Conservation (phyloP, 2,797 vertebrate species). For the Buphagus erythrorhynchus region DNA sequence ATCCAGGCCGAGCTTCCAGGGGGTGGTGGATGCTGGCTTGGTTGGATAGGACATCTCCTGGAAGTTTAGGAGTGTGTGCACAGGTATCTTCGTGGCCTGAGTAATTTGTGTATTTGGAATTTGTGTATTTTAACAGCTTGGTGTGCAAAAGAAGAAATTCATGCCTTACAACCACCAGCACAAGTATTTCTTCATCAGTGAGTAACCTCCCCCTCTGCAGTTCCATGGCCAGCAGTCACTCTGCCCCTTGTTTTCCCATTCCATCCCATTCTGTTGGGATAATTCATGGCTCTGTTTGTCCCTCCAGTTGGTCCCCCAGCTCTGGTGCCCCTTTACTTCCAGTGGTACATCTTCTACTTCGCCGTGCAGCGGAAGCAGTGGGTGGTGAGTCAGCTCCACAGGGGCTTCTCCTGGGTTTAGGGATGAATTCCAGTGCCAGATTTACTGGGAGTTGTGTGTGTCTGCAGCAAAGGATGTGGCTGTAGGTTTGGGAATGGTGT, state of each 20-base stretch:
- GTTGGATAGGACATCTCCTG: background rate
- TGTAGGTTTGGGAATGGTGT: background rate
- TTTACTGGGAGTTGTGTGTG: background rate
- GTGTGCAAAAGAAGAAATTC: constrained; percentile 83
- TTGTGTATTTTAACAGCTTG: constrained; percentile 73
- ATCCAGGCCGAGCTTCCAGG: background rate
- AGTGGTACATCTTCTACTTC: constrained; percentile 86
- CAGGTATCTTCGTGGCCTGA: background rate
- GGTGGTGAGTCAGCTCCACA: constrained; percentile 71
- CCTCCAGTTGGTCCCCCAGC: constrained; percentile 81
- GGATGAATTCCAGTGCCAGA: background rate
- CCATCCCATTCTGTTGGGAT: background rate
- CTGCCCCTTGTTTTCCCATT: background rate
- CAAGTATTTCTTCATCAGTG: constrained; percentile 86
- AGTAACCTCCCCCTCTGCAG: constrained; percentile 54
- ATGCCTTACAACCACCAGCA: constrained; percentile 88
- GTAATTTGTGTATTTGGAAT: background rate
- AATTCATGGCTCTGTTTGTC: background rate
- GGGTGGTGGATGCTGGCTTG: background rate
- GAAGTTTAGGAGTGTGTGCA: background rate
- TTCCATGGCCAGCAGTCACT: background rate
- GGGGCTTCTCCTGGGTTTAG: background rate
- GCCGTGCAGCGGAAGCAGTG: constrained; percentile 79
- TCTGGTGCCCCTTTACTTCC: constrained; percentile 81
- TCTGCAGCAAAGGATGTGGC: background rate